Base-by-base conservation (phyloP, 1,140 invertebrate genomes). In the Cotesia chilonis region DNA sequence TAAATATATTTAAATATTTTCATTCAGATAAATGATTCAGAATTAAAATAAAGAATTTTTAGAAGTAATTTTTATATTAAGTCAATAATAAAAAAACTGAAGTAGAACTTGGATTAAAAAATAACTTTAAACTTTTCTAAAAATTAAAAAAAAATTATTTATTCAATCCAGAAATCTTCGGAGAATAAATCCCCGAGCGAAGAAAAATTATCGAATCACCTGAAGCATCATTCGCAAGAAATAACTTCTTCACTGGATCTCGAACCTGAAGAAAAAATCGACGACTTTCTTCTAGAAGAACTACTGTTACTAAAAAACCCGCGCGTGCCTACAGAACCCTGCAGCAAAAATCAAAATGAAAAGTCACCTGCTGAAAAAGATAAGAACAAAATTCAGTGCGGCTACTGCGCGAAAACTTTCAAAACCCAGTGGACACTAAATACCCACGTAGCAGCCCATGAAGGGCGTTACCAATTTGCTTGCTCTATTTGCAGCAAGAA, bases 361-460 rank as follows among this genome's bases (percentile, higher is more conserved):
- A 64, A 71, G 1, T 73, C 69, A 6, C 71, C 71, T 0, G 70
- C 74, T 0, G 73, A 28, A 28, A 28, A 28, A 28, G 75, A 0
- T 5, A 41, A 41, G 4, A 10, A 5, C 5, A 84, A 84, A 61
- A 85, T 87, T 28, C 78, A 83, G 2, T 87, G 85, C 61, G 82
- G 85, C 37, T 86, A 87, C 6, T 87, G 85, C 51, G 85, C 82
- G n/a, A 86, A 86, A 20, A 87, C 84, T 0, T 86, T 87, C 72
- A 87, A 87, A 70, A 85, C 85, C 0, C 86, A 87, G 55, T 87
- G 85, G 85, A 87, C 85, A 0, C 59, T 86, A n/a, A 86, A 81
- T 67, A 86, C 85, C 2, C 85, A 87, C 52, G 84, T 87, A 0
- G 85, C 85, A 0, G 85, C 85, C 4, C 85, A 86, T 70, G 84